Percentiles rank a stretch among this genome's conserved stretches.
Conservation (phyloP, 2,797 vertebrate genomes). For the Melanotaenia pygmaea region DNA sequence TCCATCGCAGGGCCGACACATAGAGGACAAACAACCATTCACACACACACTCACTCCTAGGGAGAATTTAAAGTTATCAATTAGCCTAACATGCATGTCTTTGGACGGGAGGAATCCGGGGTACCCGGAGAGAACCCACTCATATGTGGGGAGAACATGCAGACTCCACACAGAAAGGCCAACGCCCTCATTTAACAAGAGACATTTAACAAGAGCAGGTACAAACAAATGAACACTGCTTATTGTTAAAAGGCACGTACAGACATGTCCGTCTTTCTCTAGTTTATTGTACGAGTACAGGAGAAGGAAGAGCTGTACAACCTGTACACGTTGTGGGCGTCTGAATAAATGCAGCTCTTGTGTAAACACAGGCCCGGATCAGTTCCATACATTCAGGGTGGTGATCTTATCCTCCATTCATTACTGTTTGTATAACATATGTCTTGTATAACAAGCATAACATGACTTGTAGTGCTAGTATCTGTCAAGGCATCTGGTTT, state of each 20-base stretch:
- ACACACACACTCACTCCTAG: too few species aligned
- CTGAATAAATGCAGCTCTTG: constrained; percentile 46
- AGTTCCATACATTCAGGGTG: constrained; percentile 33
- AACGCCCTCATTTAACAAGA: not conserved
- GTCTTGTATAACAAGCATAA: constrained; percentile 5
- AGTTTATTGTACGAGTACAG: constrained; percentile 36
- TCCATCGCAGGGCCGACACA: too few species aligned
- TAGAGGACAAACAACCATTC: too few species aligned
- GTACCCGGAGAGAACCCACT: too few species aligned
- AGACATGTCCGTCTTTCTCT: constrained; percentile 52
- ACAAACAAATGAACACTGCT: constrained; percentile 22
- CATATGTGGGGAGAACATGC: too few species aligned
- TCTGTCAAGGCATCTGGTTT: constrained; percentile 31
- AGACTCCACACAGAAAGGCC: too few species aligned
- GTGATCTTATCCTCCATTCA: constrained; percentile 1
- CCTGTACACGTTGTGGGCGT: constrained; percentile 30
- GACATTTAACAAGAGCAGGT: constrained; percentile 1
- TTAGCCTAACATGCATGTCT: too few species aligned
- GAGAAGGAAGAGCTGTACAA: constrained; percentile 23
- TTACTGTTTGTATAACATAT: not conserved
- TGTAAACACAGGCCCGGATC: constrained; percentile 52
- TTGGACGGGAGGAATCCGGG: too few species aligned
- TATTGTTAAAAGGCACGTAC: constrained; percentile 42
- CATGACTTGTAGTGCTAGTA: constrained; percentile 22
- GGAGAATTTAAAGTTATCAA: too few species aligned